phyloP scores from a whole-genome alignment of 2,888 invertebrate species.

The Himalopsyche kuldschensis region DNA sequence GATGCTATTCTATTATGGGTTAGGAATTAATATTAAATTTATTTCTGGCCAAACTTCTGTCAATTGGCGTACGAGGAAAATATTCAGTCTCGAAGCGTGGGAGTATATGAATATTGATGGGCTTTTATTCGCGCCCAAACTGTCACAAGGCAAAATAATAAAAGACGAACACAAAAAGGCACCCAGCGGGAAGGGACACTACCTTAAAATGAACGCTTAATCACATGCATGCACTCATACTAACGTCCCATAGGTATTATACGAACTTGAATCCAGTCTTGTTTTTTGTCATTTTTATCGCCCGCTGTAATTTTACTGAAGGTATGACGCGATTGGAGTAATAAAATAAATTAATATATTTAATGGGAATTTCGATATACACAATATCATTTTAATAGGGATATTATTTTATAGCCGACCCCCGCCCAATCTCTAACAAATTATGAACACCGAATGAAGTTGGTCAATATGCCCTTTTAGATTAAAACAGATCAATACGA shows the following conservation, averaged over 20 bases:
- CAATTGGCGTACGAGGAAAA: neutral
- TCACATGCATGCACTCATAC: neutral
- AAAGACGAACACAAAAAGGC: slow-evolving; percentile 2
- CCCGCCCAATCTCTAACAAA: no score
- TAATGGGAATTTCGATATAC: no score
- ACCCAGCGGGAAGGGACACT: neutral
- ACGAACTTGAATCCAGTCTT: neutral
- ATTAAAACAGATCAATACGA: no score
- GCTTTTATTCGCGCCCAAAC: slow-evolving; percentile 2
- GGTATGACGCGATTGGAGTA: no score
- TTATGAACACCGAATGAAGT: no score
- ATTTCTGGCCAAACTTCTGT: neutral
- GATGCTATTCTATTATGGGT: neutral
- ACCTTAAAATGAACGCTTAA: neutral
- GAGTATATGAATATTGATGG: slow-evolving; percentile 16
- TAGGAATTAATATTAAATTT: neutral
- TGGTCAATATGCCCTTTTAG: no score
- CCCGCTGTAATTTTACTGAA: neutral
- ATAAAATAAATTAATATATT: no score
- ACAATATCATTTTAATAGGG: no score
- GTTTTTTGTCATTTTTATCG: neutral
- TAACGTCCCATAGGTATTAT: neutral
- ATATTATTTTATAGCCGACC: no score
- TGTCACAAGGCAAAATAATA: neutral
- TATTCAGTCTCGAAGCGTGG: neutral